Evolutionary conservation across 2,113 vertebrate species (phyloP).

Genomic region (Ondatra zibethicus): DNA sequence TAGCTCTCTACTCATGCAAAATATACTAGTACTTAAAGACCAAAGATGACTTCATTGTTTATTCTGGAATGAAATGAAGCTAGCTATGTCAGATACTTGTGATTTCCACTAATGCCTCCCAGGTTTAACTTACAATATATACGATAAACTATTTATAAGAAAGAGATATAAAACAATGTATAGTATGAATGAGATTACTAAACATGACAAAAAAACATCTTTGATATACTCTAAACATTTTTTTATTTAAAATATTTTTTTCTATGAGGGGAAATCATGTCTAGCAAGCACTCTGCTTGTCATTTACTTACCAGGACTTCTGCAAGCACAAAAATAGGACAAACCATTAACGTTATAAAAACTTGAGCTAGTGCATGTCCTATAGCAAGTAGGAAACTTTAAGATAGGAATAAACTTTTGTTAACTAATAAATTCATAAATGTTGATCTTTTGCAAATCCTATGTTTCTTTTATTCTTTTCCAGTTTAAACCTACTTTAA

Average conservation of each 20-base stretch:
- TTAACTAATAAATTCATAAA: neutral
- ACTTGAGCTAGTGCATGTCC: neutral
- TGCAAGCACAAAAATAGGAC: neutral
- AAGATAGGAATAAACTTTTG: neutral
- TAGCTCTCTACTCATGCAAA: neutral
- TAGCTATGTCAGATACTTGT: neutral
- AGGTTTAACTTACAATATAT: neutral
- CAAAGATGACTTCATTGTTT: neutral
- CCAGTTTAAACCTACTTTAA: neutral
- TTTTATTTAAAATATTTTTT: neutral
- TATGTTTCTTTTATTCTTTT: neutral
- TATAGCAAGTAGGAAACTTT: neutral
- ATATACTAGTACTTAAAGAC: neutral
- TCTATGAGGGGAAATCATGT: neutral
- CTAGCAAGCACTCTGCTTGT: neutral
- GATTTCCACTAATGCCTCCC: accelerated
- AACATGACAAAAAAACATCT: neutral
- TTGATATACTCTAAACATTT: neutral
- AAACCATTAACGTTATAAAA: neutral
- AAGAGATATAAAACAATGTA: neutral
- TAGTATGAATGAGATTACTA: neutral
- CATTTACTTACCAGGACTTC: neutral
- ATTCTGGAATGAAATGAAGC: neutral
- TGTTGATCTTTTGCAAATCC: neutral
- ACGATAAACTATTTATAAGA: neutral